Evolutionary conservation across 1,140 invertebrate genomes (phyloP), one percentile per base, ranked within the genome.

Genomic region (Pogonomyrmex barbatus): DNA sequence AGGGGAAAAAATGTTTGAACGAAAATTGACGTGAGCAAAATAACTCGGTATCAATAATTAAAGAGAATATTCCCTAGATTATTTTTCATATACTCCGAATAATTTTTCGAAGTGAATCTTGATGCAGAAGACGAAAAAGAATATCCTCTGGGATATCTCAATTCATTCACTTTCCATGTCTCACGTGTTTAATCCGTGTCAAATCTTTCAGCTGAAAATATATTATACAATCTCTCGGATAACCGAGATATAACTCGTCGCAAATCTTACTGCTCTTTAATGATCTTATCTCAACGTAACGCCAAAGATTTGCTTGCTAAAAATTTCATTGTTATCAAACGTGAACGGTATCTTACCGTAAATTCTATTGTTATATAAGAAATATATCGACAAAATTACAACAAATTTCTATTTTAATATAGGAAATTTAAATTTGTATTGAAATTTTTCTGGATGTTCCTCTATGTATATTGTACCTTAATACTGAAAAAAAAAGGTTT

Each of bases 71-170:
- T 65, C n/a, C 17, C 30, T 10, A 17, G n/a, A 1, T 78, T 78
- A 62, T 58, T n/a, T 30, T 56, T 24, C 4, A 14, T 12, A 30
- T 33, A 30, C 56, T 50, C 10, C 5, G 60, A 78, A 30, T 77
- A 78, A 78, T 65, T 78, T 52, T 78, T 39, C 17, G 58, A 78
- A 47, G 60, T 78, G 30, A 63, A 77, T 77, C 30, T 47, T 77
- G 4, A 24, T 36, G n/a, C 12, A 42, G 42, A 54, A 62, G 58
- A 47, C 45, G 30, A 17, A 1, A 63, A 63, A 30, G 14, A 52
- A 65, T 65, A 56, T 47, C 60, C 33, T 45, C 2, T 2, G 33
- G 9, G 58, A 39, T 1, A 42, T 30, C n/a, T 1, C 33, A 30
- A 2, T 47, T 36, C 33, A 6, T 36, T 78, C 30, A 24, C 54